Evolutionary conservation across 2,797 vertebrate species (phyloP), one percentile per base, ranked within the genome.

Genomic region (Hephaestus fuliginosus): DNA sequence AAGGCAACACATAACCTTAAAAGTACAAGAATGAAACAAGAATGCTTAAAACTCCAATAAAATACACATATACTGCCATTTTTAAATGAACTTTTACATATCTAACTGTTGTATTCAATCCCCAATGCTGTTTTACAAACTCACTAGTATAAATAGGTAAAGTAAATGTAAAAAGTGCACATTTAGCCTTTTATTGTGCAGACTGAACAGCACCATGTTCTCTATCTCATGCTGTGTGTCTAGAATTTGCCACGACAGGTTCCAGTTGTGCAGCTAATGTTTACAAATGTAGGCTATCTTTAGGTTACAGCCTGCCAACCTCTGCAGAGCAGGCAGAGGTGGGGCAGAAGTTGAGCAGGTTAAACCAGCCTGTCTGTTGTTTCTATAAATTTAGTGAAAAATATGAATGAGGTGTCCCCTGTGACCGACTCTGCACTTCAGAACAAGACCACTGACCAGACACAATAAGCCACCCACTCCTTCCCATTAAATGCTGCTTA

Each of bases 271-370:
- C 9, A 46, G 55, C 33, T 36, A 20, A 56, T 75, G 20, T 65
- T 79, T 28, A 41, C n/a, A 64, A 61, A 73, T 62, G n/a, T 76
- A 30, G 2, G 30, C 71, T 53, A 53, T 61, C 3, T 80, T 78
- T 25, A 58, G 52, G 28, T 28, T 46, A 25, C 7, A 78, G 44
- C 8, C 22, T 55, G 53, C 14, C 62, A 62, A 4, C 51, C 25
- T 55, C 36, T 64, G 7, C 57, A 33, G 2, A 70, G 68, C 49
- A 78, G 64, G 13, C 18, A 33, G 61, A 87, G 85, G 85, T 46
- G 55, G 74, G 74, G 74, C 80, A 82, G 80, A 65, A 6, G 68
- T 41, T 65, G 20, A 89, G 68, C 89, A 78, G 83, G 89, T 86
- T 66, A 49, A 75, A 91, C 88, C 55, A 70, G 89, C 83, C 48